Conservation (phyloP, 2,113 vertebrate genomes). For the Danionella cerebrum region DNA sequence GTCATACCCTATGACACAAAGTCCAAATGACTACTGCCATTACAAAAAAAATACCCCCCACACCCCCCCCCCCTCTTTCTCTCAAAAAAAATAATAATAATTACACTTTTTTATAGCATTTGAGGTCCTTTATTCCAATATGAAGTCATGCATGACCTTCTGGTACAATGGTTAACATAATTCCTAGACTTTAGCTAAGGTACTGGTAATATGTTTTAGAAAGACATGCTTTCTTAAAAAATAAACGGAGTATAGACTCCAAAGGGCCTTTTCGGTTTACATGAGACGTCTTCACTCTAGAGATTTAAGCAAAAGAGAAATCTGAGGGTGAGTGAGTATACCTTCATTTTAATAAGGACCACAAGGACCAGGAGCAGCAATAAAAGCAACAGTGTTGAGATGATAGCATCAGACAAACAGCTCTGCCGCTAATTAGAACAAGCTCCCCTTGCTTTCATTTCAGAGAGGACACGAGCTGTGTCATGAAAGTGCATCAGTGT, state of each 20-base stretch:
- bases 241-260: neutral
- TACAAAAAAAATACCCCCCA: too few relatives aligned
- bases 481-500: neutral
- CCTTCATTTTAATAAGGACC: neutral
- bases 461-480: slow-evolving; percentile 1
- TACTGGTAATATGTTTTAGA: too few relatives aligned
- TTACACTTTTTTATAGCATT: too few relatives aligned
- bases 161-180: too few relatives aligned
- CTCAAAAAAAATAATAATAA: too few relatives aligned
- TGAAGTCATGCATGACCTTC: too few relatives aligned
- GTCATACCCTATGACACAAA: too few relatives aligned
- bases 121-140: too few relatives aligned
- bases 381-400: neutral
- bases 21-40: too few relatives aligned
- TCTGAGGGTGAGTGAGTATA: neutral
- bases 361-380: neutral
- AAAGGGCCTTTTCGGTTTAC: neutral
- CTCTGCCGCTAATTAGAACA: slow-evolving; percentile 1
- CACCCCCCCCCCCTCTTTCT: too few relatives aligned
- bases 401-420: neutral
- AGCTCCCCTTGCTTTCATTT: neutral
- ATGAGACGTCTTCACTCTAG: neutral
- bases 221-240: neutral
- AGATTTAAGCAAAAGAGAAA: neutral
- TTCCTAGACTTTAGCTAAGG: too few relatives aligned